These are phyloP conservation scores for Rhegmatorhina hoffmannsi DNA, from an alignment of 2,113 vertebrate species.

Conservation along the genomic window DNA sequence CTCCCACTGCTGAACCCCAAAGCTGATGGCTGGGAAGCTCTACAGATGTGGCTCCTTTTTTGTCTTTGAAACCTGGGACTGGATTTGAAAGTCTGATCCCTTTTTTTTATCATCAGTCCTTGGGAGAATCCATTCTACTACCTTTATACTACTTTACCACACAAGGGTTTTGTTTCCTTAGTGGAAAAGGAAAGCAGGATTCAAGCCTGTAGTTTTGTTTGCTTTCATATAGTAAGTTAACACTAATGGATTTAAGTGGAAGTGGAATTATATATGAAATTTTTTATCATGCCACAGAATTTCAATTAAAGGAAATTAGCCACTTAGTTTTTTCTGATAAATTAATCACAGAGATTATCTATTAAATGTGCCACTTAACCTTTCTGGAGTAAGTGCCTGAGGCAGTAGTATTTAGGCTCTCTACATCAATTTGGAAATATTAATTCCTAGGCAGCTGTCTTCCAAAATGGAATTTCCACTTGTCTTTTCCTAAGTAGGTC, in stretches of 20 bases:
- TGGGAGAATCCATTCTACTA: not conserved
- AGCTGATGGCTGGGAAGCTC: not conserved
- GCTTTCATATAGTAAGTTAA: not conserved
- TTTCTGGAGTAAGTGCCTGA: conserved; percentile 44
- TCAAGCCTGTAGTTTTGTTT: conserved; percentile 6
- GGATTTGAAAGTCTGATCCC: not conserved
- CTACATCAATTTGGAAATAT: conserved; percentile 45
- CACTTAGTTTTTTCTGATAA: conserved; percentile 50
- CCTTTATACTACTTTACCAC: not conserved
- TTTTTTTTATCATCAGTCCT: not conserved
- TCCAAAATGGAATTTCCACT: conserved; percentile 50
- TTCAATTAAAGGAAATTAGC: conserved; percentile 55
- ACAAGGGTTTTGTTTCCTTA: not conserved
- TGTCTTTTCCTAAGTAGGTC: conserved; percentile 50
- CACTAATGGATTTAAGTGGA: conserved; percentile 15
- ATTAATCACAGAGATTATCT: conserved; percentile 66
- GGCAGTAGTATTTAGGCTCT: conserved; percentile 48
- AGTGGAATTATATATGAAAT: conserved; percentile 27
- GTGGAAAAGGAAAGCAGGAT: not conserved
- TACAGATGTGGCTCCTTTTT: not conserved
- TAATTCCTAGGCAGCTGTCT: conserved; percentile 61
- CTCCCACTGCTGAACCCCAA: not conserved
- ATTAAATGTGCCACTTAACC: conserved; percentile 55
- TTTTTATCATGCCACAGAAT: conserved; percentile 32
- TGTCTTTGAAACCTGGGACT: not conserved